Base-by-base conservation (phyloP, 2,888 invertebrate genomes). In the Chrysolina oricalcia region DNA sequence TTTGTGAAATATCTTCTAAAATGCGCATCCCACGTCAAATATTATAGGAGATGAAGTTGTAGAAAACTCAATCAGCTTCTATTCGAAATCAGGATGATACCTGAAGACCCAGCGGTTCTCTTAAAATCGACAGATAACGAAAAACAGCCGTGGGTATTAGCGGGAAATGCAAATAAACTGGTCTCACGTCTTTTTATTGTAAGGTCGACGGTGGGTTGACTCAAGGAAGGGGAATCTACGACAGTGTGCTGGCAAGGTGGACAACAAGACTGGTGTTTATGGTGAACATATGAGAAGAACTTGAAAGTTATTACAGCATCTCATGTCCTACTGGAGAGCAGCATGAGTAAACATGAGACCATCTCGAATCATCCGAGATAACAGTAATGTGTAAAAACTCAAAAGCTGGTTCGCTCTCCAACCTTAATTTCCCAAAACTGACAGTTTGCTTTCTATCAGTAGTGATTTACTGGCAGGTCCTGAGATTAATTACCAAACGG, bases 331-430 rank as follows among this genome's bases (percentile, higher is more conserved):
- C n/a, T n/a, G n/a, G n/a, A n/a, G n/a, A n/a, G n/a, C n/a, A n/a
- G n/a, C n/a, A n/a, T n/a, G n/a, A n/a, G n/a, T n/a, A n/a, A n/a
- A n/a, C n/a, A n/a, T n/a, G n/a, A n/a, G n/a, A n/a, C n/a, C n/a
- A n/a, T 40, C 40, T 40, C 66, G 72, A 63, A 68, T 72, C 19
- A 46, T 56, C 41, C 73, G 59, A 53, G 77, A 27, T 43, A 65
- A 74, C 41, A 59, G 69, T 48, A 73, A 80, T 43, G 46, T 17
- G 65, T n/a, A 43, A 65, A 43, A 65, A 17, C 65, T 65, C 19
- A 5, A 43, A 41, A 41, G 11, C 43, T 65, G 65, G 65, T 65
- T 41, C 17, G n/a, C 17, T 41, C 15, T 8, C 43, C 65, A 65
- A 9, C 46, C 65, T 43, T 46, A 2, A 43, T 65, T 65, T 17